These are phyloP conservation scores for Vidua macroura DNA, from an alignment of 2,113 vertebrate genomes.

Conservation along the genomic window DNA sequence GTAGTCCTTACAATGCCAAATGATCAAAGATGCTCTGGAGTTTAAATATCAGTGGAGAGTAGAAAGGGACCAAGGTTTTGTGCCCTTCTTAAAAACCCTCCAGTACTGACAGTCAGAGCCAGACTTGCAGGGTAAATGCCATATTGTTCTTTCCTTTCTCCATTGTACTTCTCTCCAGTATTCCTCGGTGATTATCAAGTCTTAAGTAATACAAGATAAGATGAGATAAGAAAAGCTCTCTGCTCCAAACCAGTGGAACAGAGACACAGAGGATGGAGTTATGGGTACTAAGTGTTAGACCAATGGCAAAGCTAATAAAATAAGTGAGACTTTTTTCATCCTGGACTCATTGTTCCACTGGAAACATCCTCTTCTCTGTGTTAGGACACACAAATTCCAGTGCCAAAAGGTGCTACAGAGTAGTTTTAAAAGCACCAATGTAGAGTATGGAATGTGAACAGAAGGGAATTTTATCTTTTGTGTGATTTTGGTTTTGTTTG, in stretches of 20 bases:
- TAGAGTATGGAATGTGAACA: background rate
- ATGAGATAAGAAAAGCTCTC: background rate
- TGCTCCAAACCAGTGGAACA: background rate
- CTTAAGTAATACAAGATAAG: background rate
- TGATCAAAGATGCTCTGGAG: background rate
- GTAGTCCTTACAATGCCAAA: background rate
- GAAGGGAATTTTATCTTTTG: background rate
- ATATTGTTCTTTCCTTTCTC: background rate
- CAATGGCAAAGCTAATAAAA: background rate
- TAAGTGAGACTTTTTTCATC: background rate
- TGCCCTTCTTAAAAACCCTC: background rate
- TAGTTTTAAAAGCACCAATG: background rate
- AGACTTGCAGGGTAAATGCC: background rate
- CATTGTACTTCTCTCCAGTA: background rate
- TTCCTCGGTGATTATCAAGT: background rate
- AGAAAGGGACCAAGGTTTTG: background rate
- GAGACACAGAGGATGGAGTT: background rate
- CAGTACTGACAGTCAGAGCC: background rate
- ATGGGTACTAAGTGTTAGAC: background rate
- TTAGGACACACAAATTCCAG: background rate
- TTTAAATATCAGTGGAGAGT: background rate
- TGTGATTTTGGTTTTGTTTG: background rate
- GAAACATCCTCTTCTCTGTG: background rate
- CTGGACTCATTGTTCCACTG: background rate
- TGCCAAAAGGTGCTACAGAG: background rate